phyloP scores from a whole-genome alignment of 2,113 vertebrate species.

The Marmota monax region DNA sequence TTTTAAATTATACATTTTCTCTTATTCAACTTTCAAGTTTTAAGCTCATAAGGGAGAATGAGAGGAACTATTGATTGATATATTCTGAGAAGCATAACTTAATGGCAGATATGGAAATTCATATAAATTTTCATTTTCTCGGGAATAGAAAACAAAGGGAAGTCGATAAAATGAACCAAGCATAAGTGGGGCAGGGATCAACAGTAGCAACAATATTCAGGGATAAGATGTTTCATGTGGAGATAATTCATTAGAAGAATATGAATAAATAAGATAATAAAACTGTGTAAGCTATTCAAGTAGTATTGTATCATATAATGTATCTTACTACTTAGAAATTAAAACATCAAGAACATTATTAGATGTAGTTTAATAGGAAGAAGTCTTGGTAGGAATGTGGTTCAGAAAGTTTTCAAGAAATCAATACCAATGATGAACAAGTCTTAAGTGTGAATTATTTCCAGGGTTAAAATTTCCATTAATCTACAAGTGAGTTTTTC shows the following conservation, averaged over 20 bases:
- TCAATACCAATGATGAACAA: not conserved
- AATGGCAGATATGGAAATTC: not conserved
- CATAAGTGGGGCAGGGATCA: too few species aligned
- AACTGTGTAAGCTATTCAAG: not conserved
- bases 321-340: not conserved
- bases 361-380: not conserved
- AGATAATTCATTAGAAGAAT: not conserved
- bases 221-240: not conserved
- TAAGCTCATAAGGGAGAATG: not conserved
- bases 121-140: not conserved
- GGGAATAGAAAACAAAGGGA: not conserved
- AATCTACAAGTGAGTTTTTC: constrained; percentile 41
- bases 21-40: not conserved
- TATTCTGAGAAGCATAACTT: not conserved
- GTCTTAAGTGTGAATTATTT: constrained; percentile 54
- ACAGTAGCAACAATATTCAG: not conserved
- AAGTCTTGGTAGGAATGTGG: not conserved
- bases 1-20: not conserved
- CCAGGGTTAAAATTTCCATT: not conserved
- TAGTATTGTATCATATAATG: not conserved
- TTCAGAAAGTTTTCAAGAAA: constrained; percentile 42
- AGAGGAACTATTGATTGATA: not conserved
- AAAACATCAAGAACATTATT: not conserved
- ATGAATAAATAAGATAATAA: not conserved
- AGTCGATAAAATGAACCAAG: not conserved